Evolutionary conservation across 1,140 invertebrate species (phyloP).

Genomic region (Saccostrea glomerata): DNA sequence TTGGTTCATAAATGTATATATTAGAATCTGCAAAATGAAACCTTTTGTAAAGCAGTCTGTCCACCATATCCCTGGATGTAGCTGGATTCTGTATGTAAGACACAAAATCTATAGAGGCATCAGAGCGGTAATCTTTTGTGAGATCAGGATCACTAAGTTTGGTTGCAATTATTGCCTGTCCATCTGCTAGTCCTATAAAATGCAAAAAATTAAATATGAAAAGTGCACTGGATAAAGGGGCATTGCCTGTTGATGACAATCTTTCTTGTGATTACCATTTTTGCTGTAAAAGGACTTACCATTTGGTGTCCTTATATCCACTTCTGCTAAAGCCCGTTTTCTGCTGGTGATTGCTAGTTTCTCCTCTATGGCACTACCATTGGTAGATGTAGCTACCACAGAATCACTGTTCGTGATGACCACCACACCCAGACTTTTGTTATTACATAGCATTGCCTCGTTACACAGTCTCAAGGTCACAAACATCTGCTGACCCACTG

Average conservation of each 20-base stretch:
- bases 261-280: too few relatives aligned
- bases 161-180: constrained; percentile 53
- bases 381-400: constrained; percentile 40
- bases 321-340: constrained; percentile 16
- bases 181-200: constrained; percentile 47
- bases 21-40: too few relatives aligned
- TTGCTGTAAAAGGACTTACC: neutral
- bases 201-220: too few relatives aligned
- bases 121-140: constrained; percentile 51
- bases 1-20: too few relatives aligned
- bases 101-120: constrained; percentile 54
- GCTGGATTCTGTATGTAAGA: constrained; percentile 56
- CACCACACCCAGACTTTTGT: constrained; percentile 50
- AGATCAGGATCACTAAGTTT: constrained; percentile 50
- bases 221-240: too few relatives aligned
- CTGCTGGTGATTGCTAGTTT: neutral
- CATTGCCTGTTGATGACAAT: too few relatives aligned
- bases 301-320: constrained; percentile 25
- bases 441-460: constrained; percentile 55
- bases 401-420: constrained; percentile 37
- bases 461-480: constrained; percentile 54
- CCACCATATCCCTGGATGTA: constrained; percentile 49
- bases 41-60: constrained; percentile 49
- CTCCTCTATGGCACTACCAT: constrained; percentile 46
- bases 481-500: constrained; percentile 55